A percentile compares a stretch with the other conserved stretches of the same genome.
phyloP scores from a whole-genome alignment of 2,888 invertebrate genomes.

The Gastrophysa polygoni region DNA sequence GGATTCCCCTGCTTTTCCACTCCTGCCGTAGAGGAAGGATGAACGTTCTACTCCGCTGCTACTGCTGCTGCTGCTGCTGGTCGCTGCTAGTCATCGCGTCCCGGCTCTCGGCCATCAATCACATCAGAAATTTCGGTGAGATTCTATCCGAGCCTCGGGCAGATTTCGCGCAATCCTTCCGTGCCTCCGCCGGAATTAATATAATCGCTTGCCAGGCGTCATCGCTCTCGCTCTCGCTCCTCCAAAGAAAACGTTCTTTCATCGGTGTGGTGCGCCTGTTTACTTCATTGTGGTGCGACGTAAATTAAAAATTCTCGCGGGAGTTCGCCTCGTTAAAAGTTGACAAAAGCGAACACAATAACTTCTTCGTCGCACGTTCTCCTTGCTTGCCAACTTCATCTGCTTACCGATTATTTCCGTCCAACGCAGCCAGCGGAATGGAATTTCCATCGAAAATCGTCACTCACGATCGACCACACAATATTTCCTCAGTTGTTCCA shows the following conservation, averaged over 20 bases:
- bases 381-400: background rate
- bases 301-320: background rate
- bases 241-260: no score
- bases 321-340: background rate
- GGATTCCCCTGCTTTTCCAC: no score
- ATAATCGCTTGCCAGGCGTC: background rate
- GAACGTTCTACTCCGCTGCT: no score
- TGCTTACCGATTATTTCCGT: background rate
- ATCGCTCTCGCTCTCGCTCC: no score
- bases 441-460: no score
- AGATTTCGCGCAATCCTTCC: background rate
- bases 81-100: conserved; percentile 35
- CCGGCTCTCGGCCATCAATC: conserved; percentile 33
- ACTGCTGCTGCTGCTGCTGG: conserved; percentile 7
- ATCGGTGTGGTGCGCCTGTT: background rate
- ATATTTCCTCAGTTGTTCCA: no score
- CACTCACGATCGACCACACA: background rate
- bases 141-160: background rate
- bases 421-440: no score
- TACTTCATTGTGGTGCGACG: background rate
- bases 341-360: background rate
- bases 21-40: conserved; percentile 34
- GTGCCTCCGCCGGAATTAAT: background rate
- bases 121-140: conserved; percentile 47
- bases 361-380: background rate